Evolutionary conservation across 2,797 vertebrate genomes (phyloP).

Genomic region (Rhincodon typus): DNA sequence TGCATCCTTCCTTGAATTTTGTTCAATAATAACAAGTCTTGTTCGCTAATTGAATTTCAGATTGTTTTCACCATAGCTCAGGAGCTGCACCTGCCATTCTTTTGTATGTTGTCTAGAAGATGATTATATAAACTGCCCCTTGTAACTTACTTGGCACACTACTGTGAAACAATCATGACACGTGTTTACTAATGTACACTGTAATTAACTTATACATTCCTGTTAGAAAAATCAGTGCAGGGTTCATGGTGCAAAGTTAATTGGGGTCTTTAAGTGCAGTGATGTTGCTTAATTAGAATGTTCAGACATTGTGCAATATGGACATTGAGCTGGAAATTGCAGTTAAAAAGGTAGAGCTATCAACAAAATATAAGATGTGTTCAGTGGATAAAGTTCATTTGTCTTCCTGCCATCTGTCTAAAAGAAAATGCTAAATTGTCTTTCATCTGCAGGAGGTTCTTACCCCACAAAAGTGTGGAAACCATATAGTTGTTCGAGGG

Average conservation of each 20-base stretch:
- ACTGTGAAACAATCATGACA: background rate
- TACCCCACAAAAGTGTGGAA: slow-evolving; percentile 75
- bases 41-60: background rate
- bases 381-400: background rate
- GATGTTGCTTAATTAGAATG: background rate
- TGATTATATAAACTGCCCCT: background rate
- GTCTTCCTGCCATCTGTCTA: background rate
- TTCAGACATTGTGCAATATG: background rate
- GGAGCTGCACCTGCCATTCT: background rate
- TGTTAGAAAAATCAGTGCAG: background rate
- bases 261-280: background rate
- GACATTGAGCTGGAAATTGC: background rate
- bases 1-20: background rate
- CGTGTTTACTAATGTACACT: background rate
- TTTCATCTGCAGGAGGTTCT: slow-evolving; percentile 73
- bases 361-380: background rate
- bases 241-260: background rate
- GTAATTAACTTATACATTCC: background rate
- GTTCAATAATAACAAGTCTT: background rate
- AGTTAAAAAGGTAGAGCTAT: background rate
- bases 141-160: background rate
- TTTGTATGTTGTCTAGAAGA: background rate
- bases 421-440: background rate
- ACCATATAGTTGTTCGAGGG: slow-evolving; percentile 81
- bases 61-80: background rate